Percentiles rank a stretch among this genome's conserved stretches.
These are phyloP conservation scores for Cephus sareptanus DNA, from an alignment of 2,888 invertebrate species.

Conservation along the genomic window DNA sequence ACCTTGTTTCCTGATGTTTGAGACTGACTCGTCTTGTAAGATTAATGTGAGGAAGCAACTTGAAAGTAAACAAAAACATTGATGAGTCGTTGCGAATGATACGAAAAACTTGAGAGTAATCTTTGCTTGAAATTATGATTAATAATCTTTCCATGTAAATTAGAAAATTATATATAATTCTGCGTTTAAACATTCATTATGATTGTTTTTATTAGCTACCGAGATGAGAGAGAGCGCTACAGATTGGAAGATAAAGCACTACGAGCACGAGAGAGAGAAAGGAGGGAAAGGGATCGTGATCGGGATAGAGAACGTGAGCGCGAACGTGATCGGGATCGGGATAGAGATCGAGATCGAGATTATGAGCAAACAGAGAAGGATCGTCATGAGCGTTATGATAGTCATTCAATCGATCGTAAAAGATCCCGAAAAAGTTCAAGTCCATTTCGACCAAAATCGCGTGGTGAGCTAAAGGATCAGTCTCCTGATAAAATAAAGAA, in stretches of 20 bases:
- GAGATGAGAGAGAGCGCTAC: slow-evolving; percentile 63
- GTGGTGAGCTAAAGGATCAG: slow-evolving; percentile 63
- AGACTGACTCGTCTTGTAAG: neutral
- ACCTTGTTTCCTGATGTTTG: neutral
- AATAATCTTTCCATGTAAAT: neutral
- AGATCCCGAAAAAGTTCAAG: slow-evolving; percentile 63
- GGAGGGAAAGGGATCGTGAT: slow-evolving; percentile 65
- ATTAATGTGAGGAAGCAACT: neutral
- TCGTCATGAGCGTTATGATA: slow-evolving; percentile 64
- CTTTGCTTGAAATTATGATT: neutral
- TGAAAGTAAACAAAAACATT: neutral
- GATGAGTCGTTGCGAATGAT: neutral
- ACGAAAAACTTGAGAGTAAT: neutral
- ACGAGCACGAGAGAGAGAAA: neutral
- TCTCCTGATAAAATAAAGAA: slow-evolving; percentile 66
- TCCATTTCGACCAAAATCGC: slow-evolving; percentile 54
- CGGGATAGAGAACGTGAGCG: slow-evolving; percentile 30
- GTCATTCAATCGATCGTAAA: slow-evolving; percentile 52
- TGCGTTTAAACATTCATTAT: neutral
- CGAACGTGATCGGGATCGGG: slow-evolving; percentile 20
- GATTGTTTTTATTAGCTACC: slow-evolving; percentile 41
- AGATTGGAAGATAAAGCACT: slow-evolving; percentile 53
- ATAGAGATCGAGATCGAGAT: slow-evolving; percentile 47
- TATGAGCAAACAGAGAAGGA: slow-evolving; percentile 55
- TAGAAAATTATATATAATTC: neutral